Evolutionary conservation across 1,140 invertebrate genomes (phyloP).

Genomic region (Muscidifurax raptorellus): DNA sequence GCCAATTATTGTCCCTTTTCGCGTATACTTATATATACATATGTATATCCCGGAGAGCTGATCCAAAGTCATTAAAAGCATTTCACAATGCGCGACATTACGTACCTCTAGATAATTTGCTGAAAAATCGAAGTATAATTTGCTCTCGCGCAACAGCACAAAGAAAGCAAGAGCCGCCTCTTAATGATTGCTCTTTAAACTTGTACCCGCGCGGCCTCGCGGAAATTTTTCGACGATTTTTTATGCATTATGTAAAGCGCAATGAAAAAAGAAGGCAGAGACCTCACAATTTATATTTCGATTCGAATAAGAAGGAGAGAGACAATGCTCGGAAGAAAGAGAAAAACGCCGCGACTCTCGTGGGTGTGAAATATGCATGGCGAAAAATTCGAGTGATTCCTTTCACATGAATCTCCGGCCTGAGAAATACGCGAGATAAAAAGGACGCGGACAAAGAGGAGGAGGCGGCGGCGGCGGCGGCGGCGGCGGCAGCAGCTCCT

Average conservation of each 20-base stretch:
- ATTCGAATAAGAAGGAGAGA: not conserved
- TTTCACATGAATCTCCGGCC: conserved; percentile 48
- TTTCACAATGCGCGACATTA: conserved; percentile 15
- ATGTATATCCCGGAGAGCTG: not conserved
- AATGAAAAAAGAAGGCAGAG: conserved; percentile 42
- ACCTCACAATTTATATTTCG: conserved; percentile 46
- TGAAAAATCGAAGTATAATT: conserved; percentile 36
- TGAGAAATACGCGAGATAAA: conserved; percentile 45
- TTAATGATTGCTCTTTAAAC: conserved; percentile 17
- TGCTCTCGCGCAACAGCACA: not conserved
- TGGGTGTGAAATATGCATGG: conserved; percentile 51
- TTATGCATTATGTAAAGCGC: conserved; percentile 46
- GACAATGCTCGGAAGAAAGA: not conserved
- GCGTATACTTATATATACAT: not conserved
- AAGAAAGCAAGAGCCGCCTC: not conserved
- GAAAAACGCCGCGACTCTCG: conserved; percentile 29
- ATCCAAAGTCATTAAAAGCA: not conserved
- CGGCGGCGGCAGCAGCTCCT: not conserved
- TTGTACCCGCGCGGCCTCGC: conserved; percentile 8
- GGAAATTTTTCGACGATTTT: conserved; percentile 28
- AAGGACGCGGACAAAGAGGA: conserved; percentile 31
- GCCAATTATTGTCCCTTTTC: conserved; percentile 17
- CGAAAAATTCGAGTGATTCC: conserved; percentile 51
- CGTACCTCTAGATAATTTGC: not conserved
- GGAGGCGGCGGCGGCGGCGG: not conserved